These are phyloP conservation scores for Strix uralensis DNA, from an alignment of 2,113 vertebrate genomes.

Conservation along the genomic window DNA sequence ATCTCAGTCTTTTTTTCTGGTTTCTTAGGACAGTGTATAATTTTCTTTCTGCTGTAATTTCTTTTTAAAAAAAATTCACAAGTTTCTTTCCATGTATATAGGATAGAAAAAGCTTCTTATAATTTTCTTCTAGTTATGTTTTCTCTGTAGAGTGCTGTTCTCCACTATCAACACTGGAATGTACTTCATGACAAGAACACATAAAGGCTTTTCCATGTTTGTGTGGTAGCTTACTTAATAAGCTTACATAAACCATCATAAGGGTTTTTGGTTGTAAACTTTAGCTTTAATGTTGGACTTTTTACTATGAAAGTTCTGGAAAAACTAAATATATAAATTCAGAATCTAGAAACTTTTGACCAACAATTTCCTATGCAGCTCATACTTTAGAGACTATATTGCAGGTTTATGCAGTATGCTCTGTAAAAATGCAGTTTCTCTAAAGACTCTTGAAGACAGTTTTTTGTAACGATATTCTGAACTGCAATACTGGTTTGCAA, in stretches of 20 bases:
- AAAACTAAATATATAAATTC: background rate
- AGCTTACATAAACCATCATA: background rate
- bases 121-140: background rate
- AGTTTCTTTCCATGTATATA: background rate
- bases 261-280: background rate
- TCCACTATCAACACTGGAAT: background rate
- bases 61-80: background rate
- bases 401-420: background rate
- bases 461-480: background rate
- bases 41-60: background rate
- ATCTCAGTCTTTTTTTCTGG: background rate
- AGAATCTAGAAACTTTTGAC: background rate
- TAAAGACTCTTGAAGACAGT: background rate
- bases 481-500: background rate
- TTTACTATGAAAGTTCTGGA: background rate
- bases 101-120: background rate
- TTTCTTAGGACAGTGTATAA: background rate
- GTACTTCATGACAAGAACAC: background rate
- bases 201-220: background rate
- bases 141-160: background rate
- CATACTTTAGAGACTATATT: background rate
- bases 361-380: background rate
- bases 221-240: background rate
- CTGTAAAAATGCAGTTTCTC: background rate
- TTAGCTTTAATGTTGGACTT: background rate